Evolutionary conservation across 1,140 invertebrate species (phyloP).

Genomic region (Leptinotarsa texana): DNA sequence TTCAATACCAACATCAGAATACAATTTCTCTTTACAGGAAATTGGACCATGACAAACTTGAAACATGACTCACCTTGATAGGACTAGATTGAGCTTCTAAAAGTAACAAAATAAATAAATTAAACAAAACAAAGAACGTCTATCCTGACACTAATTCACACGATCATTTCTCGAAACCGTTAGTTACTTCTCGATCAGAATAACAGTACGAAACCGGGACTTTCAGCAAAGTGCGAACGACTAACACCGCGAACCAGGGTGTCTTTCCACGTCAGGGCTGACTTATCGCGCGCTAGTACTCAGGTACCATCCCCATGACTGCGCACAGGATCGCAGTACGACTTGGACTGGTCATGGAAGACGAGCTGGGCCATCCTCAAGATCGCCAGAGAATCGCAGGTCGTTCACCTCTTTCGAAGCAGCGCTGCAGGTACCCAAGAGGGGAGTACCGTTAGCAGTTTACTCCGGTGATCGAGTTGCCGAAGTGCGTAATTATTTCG

Average conservation of each 20-base stretch:
- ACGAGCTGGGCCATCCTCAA: conserved; percentile 47
- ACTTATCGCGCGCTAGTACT: conserved; percentile 38
- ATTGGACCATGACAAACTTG: too few species aligned
- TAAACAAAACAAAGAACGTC: conserved; percentile 19
- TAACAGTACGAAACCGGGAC: neutral
- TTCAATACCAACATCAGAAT: too few species aligned
- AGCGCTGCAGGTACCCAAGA: conserved; percentile 43
- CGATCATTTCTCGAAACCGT: conserved; percentile 19
- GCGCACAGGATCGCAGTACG: conserved; percentile 46
- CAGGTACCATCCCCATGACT: conserved; percentile 45
- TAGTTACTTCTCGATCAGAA: conserved; percentile 11
- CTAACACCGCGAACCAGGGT: too few species aligned
- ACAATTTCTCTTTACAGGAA: too few species aligned
- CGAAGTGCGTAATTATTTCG: conserved; percentile 22
- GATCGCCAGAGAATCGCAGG: conserved; percentile 40
- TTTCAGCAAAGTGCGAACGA: neutral
- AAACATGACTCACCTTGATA: conserved; percentile 18
- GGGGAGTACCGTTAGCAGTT: conserved; percentile 52
- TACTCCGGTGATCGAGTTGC: conserved; percentile 50
- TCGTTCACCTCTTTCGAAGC: conserved; percentile 45
- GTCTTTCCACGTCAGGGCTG: too few species aligned
- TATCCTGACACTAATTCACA: conserved; percentile 15
- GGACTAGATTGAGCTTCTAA: conserved; percentile 20
- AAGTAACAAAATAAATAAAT: conserved; percentile 27
- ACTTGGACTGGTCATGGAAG: conserved; percentile 46